A percentile compares a stretch with the other conserved stretches of the same genome.
Evolutionary conservation across 2,888 invertebrate species (phyloP).

Genomic region (Drosophila leonis): DNA sequence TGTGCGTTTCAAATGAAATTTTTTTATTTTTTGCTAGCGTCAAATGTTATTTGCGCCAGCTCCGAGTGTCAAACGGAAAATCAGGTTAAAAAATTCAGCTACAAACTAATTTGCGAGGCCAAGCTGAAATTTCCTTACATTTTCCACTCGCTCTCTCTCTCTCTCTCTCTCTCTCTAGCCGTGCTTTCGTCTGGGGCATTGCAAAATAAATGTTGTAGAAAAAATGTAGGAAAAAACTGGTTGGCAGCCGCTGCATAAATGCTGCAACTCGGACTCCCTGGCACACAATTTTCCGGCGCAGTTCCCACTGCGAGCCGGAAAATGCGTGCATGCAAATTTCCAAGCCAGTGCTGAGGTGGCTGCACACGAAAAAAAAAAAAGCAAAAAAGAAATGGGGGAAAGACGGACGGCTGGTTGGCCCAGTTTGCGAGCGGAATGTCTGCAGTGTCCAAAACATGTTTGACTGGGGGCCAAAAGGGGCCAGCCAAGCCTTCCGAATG

Average conservation of each 20-base stretch:
- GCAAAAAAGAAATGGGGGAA: constrained; percentile 21
- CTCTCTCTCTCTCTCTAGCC: background rate
- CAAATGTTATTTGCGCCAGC: constrained; percentile 67
- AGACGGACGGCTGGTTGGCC: constrained; percentile 9
- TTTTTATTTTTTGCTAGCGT: constrained; percentile 48
- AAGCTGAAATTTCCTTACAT: constrained; percentile 25
- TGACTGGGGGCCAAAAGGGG: constrained; percentile 29
- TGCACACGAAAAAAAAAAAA: constrained; percentile 16
- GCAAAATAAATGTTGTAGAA: constrained; percentile 64
- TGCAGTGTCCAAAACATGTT: constrained; percentile 49
- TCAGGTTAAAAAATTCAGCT: constrained; percentile 46
- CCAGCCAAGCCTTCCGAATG: constrained; percentile 41
- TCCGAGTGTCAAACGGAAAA: constrained; percentile 21
- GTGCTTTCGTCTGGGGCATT: constrained; percentile 37
- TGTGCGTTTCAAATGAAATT: constrained; percentile 75
- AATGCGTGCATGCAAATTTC: constrained; percentile 76
- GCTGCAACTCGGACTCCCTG: constrained; percentile 58
- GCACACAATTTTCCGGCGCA: constrained; percentile 58
- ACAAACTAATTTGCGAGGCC: constrained; percentile 51
- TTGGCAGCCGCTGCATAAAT: constrained; percentile 59
- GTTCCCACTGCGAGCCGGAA: constrained; percentile 38
- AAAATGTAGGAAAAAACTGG: constrained; percentile 48
- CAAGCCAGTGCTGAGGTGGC: constrained; percentile 33
- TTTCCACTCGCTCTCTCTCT: background rate
- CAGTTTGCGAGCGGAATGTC: constrained; percentile 42